These are phyloP conservation scores for Sisyra terminalis DNA, from an alignment of 2,888 invertebrate genomes.

Conservation along the genomic window DNA sequence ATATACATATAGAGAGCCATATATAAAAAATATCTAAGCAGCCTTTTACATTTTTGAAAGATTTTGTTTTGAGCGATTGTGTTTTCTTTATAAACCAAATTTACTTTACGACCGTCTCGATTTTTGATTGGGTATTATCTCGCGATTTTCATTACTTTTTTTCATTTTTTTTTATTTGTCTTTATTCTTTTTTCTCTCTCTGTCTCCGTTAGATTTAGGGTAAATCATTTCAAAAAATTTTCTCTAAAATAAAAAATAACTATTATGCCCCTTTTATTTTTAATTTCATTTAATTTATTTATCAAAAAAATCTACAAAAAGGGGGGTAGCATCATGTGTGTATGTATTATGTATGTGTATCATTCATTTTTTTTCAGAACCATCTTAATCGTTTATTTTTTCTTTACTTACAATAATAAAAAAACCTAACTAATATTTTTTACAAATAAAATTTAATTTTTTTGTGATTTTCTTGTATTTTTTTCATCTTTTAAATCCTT, in stretches of 20 bases:
- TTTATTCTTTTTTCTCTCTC: no score
- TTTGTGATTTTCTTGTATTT: no score
- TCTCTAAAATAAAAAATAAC: no score
- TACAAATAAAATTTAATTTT: conserved; percentile 27
- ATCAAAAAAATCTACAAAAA: neutral
- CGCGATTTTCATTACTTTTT: neutral
- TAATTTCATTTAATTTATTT: neutral
- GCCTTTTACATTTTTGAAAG: no score
- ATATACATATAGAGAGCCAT: conserved; percentile 1
- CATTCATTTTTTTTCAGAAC: neutral
- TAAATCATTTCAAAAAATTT: no score
- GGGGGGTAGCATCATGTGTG: conserved; percentile 3
- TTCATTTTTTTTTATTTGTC: no score
- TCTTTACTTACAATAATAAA: conserved; percentile 25
- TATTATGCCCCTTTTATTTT: neutral
- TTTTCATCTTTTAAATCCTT: conserved; percentile 1
- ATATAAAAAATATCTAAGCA: neutral
- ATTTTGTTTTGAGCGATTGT: no score
- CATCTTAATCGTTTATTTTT: conserved; percentile 9
- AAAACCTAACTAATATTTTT: conserved; percentile 28
- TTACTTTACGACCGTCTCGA: neutral
- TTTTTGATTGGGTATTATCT: neutral
- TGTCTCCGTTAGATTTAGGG: no score
- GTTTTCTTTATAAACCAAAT: no score
- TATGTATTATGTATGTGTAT: neutral